phyloP scores from a whole-genome alignment of 2,113 vertebrate species.

The Excalfactoria chinensis region DNA sequence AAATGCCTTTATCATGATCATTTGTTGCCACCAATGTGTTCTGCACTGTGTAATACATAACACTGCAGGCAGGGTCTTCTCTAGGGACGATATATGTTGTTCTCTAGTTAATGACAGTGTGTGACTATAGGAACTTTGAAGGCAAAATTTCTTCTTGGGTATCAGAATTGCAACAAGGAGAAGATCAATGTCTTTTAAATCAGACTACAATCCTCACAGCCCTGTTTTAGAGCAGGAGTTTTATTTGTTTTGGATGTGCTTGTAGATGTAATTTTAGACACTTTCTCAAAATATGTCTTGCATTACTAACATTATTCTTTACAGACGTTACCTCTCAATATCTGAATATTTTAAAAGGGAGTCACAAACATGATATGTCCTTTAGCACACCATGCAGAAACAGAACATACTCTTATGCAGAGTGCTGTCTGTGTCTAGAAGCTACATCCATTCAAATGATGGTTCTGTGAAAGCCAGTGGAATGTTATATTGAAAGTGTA shows the following conservation, averaged over 20 bases:
- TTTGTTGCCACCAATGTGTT: not conserved
- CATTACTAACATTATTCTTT: not conserved
- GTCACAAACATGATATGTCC: accelerated
- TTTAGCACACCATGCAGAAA: not conserved
- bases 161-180: not conserved
- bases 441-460: not conserved
- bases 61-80: not conserved
- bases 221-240: not conserved
- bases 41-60: not conserved
- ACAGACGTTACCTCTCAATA: not conserved
- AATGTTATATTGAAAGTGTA: not conserved
- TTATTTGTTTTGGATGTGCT: not conserved
- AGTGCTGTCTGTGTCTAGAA: not conserved
- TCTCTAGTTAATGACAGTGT: not conserved
- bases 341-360: not conserved
- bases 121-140: not conserved
- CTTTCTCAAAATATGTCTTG: not conserved
- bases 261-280: not conserved
- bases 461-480: not conserved
- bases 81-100: not conserved
- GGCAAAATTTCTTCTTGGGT: not conserved
- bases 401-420: not conserved
- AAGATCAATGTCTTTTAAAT: not conserved
- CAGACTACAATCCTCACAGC: not conserved
- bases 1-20: not conserved